Evolutionary conservation across 2,113 vertebrate species (phyloP).

Genomic region (Solea solea): DNA sequence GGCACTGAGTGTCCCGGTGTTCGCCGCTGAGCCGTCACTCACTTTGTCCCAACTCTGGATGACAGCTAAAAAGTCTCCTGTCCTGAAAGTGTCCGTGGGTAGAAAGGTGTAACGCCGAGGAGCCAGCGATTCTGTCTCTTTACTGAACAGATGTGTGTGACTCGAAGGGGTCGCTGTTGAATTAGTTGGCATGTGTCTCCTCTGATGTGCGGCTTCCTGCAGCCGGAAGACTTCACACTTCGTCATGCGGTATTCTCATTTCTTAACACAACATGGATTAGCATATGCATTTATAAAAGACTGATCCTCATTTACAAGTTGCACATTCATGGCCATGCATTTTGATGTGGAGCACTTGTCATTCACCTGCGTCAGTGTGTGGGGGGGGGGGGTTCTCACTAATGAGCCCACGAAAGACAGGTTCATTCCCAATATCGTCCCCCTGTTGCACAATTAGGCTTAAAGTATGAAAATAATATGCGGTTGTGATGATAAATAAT

Average conservation of each 20-base stretch:
- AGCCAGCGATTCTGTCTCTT: constrained; percentile 9
- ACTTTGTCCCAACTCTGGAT: constrained; percentile 5
- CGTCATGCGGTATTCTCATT: constrained; percentile 5
- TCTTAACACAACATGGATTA: too few relatives aligned
- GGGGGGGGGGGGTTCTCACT: too few relatives aligned
- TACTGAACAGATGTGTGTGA: constrained; percentile 15
- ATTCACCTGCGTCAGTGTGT: constrained; percentile 46
- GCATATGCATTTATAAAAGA: too few relatives aligned
- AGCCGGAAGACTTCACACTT: constrained; percentile 20
- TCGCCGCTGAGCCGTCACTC: constrained; percentile 15
- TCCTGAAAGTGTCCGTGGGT: constrained; percentile 26
- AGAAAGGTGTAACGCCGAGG: constrained; percentile 20
- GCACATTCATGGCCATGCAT: constrained; percentile 28
- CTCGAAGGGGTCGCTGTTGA: constrained; percentile 17
- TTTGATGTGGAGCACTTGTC: constrained; percentile 56
- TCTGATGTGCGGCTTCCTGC: constrained; percentile 11
- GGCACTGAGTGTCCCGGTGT: constrained; percentile 1
- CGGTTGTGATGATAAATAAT: constrained; percentile 46
- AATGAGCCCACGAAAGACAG: constrained; percentile 71
- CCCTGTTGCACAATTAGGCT: constrained; percentile 64
- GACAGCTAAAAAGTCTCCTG: constrained; percentile 39
- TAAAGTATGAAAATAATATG: constrained; percentile 49
- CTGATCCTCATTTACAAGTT: too few relatives aligned
- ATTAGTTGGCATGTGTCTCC: constrained; percentile 34
- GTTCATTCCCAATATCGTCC: constrained; percentile 35